Conservation (phyloP, 2,113 vertebrate species). For the Microcebus tavaratra region DNA sequence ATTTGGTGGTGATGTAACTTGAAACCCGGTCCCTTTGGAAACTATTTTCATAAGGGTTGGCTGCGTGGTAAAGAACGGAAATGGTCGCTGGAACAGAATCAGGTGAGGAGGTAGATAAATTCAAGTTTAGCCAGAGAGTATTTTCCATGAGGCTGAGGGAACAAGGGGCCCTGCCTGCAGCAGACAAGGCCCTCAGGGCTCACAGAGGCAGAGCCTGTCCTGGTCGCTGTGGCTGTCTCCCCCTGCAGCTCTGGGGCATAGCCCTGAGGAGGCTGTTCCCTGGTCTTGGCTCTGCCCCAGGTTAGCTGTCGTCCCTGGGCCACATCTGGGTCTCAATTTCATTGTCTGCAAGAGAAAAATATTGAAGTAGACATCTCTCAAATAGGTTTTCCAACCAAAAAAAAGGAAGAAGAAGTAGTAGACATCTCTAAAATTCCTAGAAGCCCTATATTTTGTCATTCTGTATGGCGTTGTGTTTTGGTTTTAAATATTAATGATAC, state of each 20-base stretch:
- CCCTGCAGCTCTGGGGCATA: background rate
- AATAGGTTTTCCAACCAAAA: too few relatives aligned
- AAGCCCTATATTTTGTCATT: background rate
- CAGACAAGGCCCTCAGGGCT: background rate
- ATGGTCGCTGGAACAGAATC: background rate
- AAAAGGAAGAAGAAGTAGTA: background rate
- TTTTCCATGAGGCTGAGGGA: background rate
- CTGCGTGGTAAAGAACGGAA: background rate
- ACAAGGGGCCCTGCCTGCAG: background rate
- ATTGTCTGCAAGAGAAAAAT: background rate
- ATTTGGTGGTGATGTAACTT: background rate
- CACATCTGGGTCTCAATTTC: background rate
- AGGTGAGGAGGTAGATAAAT: background rate
- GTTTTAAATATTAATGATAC: slow-evolving; percentile 6
- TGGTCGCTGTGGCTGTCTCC: background rate
- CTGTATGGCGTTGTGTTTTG: background rate
- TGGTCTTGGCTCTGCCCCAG: background rate
- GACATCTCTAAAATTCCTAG: background rate
- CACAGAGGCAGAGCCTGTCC: background rate
- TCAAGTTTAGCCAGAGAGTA: background rate
- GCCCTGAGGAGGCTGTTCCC: background rate
- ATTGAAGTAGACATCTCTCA: background rate
- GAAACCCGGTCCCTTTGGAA: background rate
- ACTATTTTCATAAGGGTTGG: background rate
- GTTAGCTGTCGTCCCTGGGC: background rate